Evolutionary conservation across 1,140 invertebrate genomes (phyloP).

Genomic region (Drosophila sp.): DNA sequence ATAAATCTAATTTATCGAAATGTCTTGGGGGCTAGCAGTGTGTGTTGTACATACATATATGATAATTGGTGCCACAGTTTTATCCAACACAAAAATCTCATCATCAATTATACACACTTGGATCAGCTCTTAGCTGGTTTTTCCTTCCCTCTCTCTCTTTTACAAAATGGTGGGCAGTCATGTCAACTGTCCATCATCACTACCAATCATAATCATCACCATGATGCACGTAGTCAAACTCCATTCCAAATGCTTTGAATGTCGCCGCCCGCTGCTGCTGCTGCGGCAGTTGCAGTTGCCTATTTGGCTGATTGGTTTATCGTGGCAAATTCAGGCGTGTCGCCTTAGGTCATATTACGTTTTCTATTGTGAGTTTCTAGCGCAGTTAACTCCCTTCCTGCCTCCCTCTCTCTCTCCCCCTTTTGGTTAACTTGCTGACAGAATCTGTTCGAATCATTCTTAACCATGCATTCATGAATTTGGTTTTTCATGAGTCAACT

Average conservation of each 20-base stretch:
- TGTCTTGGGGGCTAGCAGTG: not conserved
- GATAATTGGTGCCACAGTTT: constrained; percentile 65
- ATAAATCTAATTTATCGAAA: constrained; percentile 74
- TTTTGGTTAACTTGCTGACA: constrained; percentile 31
- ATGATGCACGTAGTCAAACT: constrained; percentile 49
- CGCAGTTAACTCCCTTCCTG: not conserved
- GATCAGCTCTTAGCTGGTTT: not conserved
- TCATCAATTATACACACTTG: constrained; percentile 39
- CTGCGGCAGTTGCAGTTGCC: constrained; percentile 25
- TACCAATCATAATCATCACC: constrained; percentile 12
- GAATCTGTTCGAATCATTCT: constrained; percentile 22
- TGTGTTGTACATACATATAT: constrained; percentile 47
- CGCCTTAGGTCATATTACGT: constrained; percentile 67
- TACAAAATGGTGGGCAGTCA: constrained; percentile 9
- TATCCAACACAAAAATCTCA: constrained; percentile 29
- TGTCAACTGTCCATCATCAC: constrained; percentile 37
- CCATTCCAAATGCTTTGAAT: constrained; percentile 49
- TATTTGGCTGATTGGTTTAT: constrained; percentile 75
- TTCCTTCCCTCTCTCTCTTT: not conserved
- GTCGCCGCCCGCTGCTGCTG: constrained; percentile 43
- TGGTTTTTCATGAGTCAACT: constrained; percentile 53
- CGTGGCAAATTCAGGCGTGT: constrained; percentile 78
- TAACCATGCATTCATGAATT: constrained; percentile 49
- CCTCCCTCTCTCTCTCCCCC: constrained; percentile 1
- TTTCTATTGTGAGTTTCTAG: constrained; percentile 13